These are phyloP conservation scores for Rhinoptilus africanus DNA, from an alignment of 2,113 vertebrate species.

Conservation along the genomic window DNA sequence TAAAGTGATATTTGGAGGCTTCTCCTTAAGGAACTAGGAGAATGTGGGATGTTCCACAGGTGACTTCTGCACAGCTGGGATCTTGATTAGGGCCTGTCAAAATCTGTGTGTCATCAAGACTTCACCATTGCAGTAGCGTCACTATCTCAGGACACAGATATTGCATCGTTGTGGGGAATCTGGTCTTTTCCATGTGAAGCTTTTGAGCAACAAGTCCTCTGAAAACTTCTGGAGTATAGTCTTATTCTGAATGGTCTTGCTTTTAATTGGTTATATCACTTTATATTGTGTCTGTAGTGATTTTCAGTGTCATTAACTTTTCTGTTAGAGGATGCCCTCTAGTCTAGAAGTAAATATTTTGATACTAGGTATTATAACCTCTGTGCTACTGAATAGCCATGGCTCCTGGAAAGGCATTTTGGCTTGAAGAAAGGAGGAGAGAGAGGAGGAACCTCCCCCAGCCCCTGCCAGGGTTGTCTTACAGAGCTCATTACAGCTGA, in stretches of 20 bases:
- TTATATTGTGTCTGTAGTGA: not conserved
- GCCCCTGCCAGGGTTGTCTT: not conserved
- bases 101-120: fast-evolving
- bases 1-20: not conserved
- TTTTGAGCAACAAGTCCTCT: not conserved
- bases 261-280: not conserved
- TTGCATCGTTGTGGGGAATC: fast-evolving
- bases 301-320: not conserved
- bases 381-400: not conserved
- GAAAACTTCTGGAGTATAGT: not conserved
- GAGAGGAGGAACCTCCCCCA: not conserved
- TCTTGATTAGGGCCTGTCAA: not conserved
- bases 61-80: not conserved
- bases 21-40: not conserved
- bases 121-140: not conserved
- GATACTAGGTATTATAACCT: fast-evolving
- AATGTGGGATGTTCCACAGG: not conserved
- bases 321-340: not conserved
- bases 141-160: not conserved
- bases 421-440: not conserved
- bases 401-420: not conserved
- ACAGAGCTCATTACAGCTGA: not conserved
- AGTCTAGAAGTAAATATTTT: not conserved
- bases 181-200: not conserved
- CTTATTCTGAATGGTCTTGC: not conserved